These are phyloP conservation scores for Intellagama lesueurii DNA, from an alignment of 2,797 vertebrate species.

Conservation along the genomic window DNA sequence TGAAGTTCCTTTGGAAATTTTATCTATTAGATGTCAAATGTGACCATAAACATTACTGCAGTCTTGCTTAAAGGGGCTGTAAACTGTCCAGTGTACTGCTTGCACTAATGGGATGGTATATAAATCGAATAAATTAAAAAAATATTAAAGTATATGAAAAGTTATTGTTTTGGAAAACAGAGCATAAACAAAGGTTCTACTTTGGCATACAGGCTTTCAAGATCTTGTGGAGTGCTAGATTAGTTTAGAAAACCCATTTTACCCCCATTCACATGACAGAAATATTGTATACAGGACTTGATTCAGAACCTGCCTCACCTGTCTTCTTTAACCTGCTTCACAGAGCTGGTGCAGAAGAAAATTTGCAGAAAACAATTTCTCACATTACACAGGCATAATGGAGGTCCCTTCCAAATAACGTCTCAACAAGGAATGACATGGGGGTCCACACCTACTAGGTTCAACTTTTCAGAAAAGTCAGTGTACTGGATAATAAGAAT, in stretches of 20 bases:
- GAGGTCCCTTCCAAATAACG: neutral
- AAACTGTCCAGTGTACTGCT: too few relatives aligned
- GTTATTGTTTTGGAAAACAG: neutral
- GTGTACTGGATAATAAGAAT: conserved; percentile 17
- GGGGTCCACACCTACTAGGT: too few relatives aligned
- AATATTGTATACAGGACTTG: neutral
- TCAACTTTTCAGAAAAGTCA: too few relatives aligned
- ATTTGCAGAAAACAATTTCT: neutral
- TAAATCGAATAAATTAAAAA: too few relatives aligned
- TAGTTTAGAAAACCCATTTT: neutral
- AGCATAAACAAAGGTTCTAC: fast-evolving
- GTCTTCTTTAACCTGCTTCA: too few relatives aligned
- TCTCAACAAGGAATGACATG: neutral
- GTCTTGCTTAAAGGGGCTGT: conserved; percentile 2
- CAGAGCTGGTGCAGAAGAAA: neutral
- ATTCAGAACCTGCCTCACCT: neutral
- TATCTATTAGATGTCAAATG: conserved; percentile 8
- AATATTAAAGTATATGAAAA: conserved; percentile 13
- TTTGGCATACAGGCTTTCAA: neutral
- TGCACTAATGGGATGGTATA: too few relatives aligned
- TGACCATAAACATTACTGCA: conserved; percentile 5
- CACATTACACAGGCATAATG: neutral
- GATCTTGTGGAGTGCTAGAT: neutral
- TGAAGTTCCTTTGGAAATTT: conserved; percentile 7
- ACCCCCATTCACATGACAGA: neutral